Evolutionary conservation across 1,140 invertebrate genomes (phyloP).

Genomic region (Venustaconcha ellipsiformis): DNA sequence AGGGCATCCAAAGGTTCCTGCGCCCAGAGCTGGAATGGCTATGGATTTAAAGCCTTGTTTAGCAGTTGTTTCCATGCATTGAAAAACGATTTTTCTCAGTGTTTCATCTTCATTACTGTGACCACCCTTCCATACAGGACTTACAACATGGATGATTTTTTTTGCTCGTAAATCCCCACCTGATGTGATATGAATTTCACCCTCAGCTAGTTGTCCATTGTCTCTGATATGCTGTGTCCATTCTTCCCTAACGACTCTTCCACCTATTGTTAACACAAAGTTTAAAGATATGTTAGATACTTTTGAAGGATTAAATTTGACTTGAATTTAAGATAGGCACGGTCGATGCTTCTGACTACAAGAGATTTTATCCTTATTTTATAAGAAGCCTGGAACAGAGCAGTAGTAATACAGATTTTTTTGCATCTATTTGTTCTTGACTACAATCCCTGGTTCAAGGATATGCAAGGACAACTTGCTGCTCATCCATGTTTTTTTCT

Average conservation of each 20-base stretch:
- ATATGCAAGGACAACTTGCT: no score
- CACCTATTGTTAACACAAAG: conserved; percentile 3
- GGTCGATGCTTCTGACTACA: no score
- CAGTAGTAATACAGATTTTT: no score
- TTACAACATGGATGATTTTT: conserved; percentile 21
- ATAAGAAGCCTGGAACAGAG: no score
- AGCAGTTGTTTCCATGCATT: conserved; percentile 13
- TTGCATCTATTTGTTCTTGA: no score
- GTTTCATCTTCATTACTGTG: conserved; percentile 10
- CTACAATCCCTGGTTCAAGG: no score
- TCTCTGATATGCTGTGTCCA: conserved; percentile 7
- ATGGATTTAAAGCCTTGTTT: conserved; percentile 13
- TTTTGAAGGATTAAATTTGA: no score
- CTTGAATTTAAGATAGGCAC: no score
- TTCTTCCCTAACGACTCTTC: conserved; percentile 4
- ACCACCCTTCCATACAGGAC: conserved; percentile 28
- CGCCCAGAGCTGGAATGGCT: conserved; percentile 35
- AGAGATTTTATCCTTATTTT: no score
- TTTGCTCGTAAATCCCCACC: conserved; percentile 16
- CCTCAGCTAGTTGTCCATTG: conserved; percentile 2
- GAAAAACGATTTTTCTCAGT: conserved; percentile 15
- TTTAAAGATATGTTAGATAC: no score
- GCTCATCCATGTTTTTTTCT: no score
- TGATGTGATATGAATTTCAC: conserved; percentile 10
- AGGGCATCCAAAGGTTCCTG: conserved; percentile 15